phyloP scores from a whole-genome alignment of 2,113 vertebrate genomes.

The Hystrix cristata region DNA sequence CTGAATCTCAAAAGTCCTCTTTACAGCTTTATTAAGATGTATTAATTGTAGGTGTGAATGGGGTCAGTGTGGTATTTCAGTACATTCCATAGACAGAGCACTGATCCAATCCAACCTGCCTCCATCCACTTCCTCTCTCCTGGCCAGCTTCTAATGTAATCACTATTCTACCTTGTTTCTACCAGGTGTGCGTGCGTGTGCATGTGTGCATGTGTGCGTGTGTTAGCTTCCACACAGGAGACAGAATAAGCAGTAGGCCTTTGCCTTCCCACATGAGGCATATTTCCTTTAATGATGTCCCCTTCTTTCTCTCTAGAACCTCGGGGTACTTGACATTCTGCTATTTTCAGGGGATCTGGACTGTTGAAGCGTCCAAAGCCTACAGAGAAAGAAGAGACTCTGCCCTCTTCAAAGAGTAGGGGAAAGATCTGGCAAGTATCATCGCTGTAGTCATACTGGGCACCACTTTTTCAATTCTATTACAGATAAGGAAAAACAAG shows the following conservation, averaged over 20 bases:
- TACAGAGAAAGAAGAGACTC: not conserved
- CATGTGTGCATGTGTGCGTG: not conserved
- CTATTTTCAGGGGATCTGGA: not conserved
- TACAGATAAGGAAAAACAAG: not conserved
- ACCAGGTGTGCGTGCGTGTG: not conserved
- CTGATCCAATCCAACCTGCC: not conserved
- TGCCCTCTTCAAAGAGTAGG: not conserved
- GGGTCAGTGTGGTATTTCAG: too few species aligned
- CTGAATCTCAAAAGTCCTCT: not conserved
- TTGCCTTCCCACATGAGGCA: not conserved
- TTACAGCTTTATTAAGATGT: not conserved
- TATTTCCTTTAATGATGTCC: not conserved
- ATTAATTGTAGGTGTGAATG: not conserved
- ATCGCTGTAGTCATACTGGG: not conserved
- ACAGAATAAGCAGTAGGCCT: not conserved
- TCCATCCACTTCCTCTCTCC: rapidly evolving
- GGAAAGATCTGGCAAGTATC: not conserved
- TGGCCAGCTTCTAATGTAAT: not conserved
- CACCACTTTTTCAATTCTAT: not conserved
- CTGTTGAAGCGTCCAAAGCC: not conserved
- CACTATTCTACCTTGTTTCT: too few species aligned
- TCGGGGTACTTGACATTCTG: not conserved
- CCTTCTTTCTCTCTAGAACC: not conserved
- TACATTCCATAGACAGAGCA: rapidly evolving
- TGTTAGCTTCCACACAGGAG: not conserved